Evolutionary conservation across 2,113 vertebrate species (phyloP), one percentile per base, ranked within the genome.

Genomic region (Neomonachus schauinslandi): DNA sequence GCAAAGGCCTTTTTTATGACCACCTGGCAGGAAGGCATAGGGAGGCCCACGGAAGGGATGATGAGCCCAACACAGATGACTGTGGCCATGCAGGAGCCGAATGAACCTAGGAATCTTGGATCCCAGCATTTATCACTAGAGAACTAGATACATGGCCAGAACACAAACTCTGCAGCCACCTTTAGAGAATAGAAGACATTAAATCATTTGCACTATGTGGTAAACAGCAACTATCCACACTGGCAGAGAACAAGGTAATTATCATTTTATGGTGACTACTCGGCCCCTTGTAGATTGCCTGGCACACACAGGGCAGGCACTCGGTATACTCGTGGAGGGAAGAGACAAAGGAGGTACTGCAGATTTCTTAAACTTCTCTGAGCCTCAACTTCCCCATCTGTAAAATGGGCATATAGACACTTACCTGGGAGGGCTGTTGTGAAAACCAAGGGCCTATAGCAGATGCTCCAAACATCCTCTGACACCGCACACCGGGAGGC

Each of bases 331-430:
- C 28, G 74, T 18, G 15, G 26, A 87, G 13, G 33, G 36, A 91
- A 72, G 7, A n/a, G 83, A 94, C 5, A 5, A 91, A 87, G 5
- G 14, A 33, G 86, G 51, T 13, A 8, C 26, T 10, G 49, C 24
- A 15, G 53, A 24, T 18, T 80, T 59, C 67, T 39, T 74, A 21
- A 46, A 67, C 65, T 31, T 65, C 90, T 91, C 93, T 53, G 69
- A 80, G 67, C 83, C 93, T 97, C 2, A 0, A 57, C 46, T 63
- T 90, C 59, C 55, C n/a, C 80, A 39, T 83, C 87, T 92, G 65
- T 76, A 57, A 94, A 82, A 88, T 42, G 63, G 96, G 80, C 80
- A 83, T 16, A 67, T 15, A 19, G 13, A 39, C 24, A 80, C 79
- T 71, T 46, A 82, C 72, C 79, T 21, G 42, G 31, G 72, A 93